Conservation (phyloP, 2,888 invertebrate genomes). For the Acheta domesticus region DNA sequence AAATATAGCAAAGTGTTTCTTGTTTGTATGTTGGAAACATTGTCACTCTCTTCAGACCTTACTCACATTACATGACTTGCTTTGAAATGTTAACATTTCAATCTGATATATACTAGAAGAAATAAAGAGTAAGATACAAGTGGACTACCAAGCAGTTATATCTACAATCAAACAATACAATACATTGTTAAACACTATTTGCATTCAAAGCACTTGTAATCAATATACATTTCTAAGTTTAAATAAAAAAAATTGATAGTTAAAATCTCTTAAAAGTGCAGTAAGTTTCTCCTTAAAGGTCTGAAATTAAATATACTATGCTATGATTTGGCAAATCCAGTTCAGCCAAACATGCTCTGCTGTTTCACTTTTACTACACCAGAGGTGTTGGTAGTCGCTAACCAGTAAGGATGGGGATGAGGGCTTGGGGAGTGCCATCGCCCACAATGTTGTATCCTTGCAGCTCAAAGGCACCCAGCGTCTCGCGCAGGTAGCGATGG, state of each 20-base stretch:
- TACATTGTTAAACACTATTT: background rate
- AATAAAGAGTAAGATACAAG: background rate
- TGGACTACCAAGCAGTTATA: background rate
- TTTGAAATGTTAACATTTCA: background rate
- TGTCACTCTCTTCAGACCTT: too few species aligned
- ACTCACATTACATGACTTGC: background rate
- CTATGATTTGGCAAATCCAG: background rate
- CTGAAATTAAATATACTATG: background rate
- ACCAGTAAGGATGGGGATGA: slow-evolving; percentile 85
- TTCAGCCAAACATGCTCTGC: slow-evolving; percentile 7
- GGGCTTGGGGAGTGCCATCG: slow-evolving; percentile 81
- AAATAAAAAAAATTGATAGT: background rate
- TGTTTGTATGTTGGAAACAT: too few species aligned
- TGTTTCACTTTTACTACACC: background rate
- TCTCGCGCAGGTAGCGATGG: slow-evolving; percentile 63
- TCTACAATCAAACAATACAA: background rate
- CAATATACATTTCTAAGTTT: background rate
- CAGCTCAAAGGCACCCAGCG: slow-evolving; percentile 61
- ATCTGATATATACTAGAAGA: background rate
- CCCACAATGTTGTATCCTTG: slow-evolving; percentile 81
- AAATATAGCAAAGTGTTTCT: too few species aligned
- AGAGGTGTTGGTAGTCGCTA: slow-evolving; percentile 18
- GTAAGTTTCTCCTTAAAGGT: background rate
- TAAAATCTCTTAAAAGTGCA: background rate
- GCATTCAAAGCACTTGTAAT: slow-evolving; percentile 1